phyloP scores from a whole-genome alignment of 2,888 invertebrate genomes.

The Luffia ferchaultella region DNA sequence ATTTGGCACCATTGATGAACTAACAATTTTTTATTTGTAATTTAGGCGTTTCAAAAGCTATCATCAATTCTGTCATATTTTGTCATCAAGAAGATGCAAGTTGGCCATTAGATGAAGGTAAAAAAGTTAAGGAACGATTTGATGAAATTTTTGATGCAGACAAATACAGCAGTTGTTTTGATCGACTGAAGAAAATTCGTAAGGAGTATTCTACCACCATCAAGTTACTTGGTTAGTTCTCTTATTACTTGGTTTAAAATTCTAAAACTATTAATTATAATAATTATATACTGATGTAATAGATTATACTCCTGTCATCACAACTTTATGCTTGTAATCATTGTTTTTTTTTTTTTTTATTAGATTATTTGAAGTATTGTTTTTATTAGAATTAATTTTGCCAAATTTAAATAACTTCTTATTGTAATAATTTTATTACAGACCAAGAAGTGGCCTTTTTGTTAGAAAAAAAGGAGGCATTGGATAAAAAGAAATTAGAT shows the following conservation, averaged over 20 bases:
- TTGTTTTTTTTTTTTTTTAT: no score
- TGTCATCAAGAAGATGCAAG: slow-evolving; percentile 98
- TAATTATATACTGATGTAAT: no score
- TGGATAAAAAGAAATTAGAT: slow-evolving; percentile 66
- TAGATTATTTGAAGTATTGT: no score
- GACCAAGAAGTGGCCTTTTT: slow-evolving; percentile 59
- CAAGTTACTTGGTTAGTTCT: slow-evolving; percentile 57
- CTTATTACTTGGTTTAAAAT: no score
- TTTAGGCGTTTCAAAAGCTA: slow-evolving; percentile 91
- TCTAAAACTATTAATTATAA: no score
- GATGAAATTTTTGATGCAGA: slow-evolving; percentile 98
- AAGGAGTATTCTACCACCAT: slow-evolving; percentile 65
- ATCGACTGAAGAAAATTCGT: slow-evolving; percentile 72
- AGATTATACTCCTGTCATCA: no score
- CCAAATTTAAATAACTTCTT: no score
- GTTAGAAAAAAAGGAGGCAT: slow-evolving; percentile 66
- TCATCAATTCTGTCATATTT: slow-evolving; percentile 96
- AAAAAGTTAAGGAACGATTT: slow-evolving; percentile 93
- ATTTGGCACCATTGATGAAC: neutral
- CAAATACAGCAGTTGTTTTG: slow-evolving; percentile 90
- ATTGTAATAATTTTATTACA: slow-evolving; percentile 27
- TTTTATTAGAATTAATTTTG: no score
- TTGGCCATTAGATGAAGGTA: slow-evolving; percentile 96
- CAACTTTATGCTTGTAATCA: no score
- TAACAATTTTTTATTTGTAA: slow-evolving; percentile 20